Evolutionary conservation across 2,888 invertebrate species (phyloP), one percentile per base, ranked within the genome.

Genomic region (Cheilosia impressa): DNA sequence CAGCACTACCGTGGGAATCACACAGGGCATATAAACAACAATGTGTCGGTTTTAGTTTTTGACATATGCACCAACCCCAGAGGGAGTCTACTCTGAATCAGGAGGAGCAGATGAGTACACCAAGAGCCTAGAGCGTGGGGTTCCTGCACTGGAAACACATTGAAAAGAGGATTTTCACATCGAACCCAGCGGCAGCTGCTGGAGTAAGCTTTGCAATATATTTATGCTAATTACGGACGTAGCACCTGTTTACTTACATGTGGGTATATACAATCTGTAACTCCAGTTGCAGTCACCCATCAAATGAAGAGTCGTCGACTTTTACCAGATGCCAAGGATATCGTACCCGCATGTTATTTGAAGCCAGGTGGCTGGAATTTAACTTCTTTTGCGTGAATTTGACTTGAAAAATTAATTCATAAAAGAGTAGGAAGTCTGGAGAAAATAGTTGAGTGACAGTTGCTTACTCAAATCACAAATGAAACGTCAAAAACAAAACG

Each of bases 141-240:
- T 22, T n/a, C 38, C 19, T 17, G 50, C 9, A 22, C 22, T 19
- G 22, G 13, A 68, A 53, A 43, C 22, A 57, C 10, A 19, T 34
- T 19, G 43, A 17, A 68, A 34, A 68, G 53, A 53, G 65, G 69
- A 53, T 71, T 76, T 63, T 55, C 34, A 55, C 63, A 73, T 73
- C 55, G 34, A 73, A 53, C 19, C 27, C 13, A n/a, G 53, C 41
- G 45, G 38, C 53, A 19, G 47, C 76, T 71, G 65, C 53, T 13
- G 13, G 52, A 60, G 17, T 47, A 75, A 68, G 50, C 75, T 57
- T 75, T 45, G 69, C 71, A 76, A 76, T 76, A 69, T 55, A 81
- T 76, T 71, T 65, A 81, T 82, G 76, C 65, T 82, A 82, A 82
- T 82, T 76, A 71, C 65, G 27, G 27, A 57, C 41, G 31, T 57